Evolutionary conservation across 2,888 invertebrate species (phyloP), one percentile per base, ranked within the genome.

Genomic region (Hirtodrosophila duncani): DNA sequence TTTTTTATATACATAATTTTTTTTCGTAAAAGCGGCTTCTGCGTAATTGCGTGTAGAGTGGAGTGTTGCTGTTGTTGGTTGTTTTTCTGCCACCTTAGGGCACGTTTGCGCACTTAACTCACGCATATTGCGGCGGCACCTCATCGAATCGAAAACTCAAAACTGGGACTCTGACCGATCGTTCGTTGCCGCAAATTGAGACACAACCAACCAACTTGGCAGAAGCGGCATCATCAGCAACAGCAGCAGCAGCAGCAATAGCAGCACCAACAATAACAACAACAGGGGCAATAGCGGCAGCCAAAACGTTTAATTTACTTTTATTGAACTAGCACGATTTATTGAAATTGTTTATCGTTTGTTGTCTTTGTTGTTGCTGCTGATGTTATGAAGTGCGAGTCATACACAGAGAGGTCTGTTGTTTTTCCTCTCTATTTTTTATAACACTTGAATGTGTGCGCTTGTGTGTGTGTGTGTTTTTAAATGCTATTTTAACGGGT

Each of bases 251-350:
- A 36, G 30, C 41, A 49, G 37, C 26, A 16, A 34, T 30, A 27
- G 23, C 42, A 17, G 36, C 39, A 42, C 29, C 36, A 14, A 30
- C 69, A 74, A 75, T 72, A 72, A 72, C 75, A 72, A 72, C 72
- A 72, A 65, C 41, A 39, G 24, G 27, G n/a, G 63, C 63, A 65
- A 59, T 46, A 63, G 66, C 48, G 33, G 41, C 55, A 43, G 45
- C 16, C 17, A 45, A 60, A 52, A 44, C 56, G 45, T 75, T 72
- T 69, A 67, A 74, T 75, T 74, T 72, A 67, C 53, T 69, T 75
- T 74, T 74, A 74, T 74, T 65, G 69, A 67, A 49, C 39, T 50
- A 50, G 60, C 75, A 74, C 72, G 75, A 75, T 75, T 75, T 75
- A 72, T 72, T 57, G 69, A 53, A 69, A 72, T 67, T 56, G 60